Evolutionary conservation across 1,140 invertebrate genomes (phyloP).

Genomic region (Philopotamus ludificatus): DNA sequence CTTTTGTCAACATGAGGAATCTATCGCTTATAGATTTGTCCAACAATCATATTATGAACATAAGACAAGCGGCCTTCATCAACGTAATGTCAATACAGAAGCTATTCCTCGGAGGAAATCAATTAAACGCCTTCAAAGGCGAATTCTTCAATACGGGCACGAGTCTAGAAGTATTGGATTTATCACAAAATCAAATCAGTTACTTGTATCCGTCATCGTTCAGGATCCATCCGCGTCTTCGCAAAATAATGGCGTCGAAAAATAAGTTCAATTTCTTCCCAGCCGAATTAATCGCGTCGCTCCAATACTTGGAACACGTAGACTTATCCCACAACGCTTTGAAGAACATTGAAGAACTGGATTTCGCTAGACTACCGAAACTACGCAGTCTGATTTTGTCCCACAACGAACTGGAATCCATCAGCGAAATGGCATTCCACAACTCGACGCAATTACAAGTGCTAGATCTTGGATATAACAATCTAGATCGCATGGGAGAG

Average conservation of each 20-base stretch:
- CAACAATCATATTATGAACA: slow-evolving; percentile 72
- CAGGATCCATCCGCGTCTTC: slow-evolving; percentile 73
- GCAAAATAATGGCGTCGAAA: slow-evolving; percentile 64
- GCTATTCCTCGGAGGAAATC: slow-evolving; percentile 68
- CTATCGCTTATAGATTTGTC: slow-evolving; percentile 71
- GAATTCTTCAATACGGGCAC: slow-evolving; percentile 75
- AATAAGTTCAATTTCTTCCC: slow-evolving; percentile 83
- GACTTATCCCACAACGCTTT: slow-evolving; percentile 76
- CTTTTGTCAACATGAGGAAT: slow-evolving; percentile 72
- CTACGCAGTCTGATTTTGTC: slow-evolving; percentile 68
- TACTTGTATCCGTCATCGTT: slow-evolving; percentile 81
- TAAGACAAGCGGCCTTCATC: slow-evolving; percentile 67
- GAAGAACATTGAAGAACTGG: slow-evolving; percentile 75
- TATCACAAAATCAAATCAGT: slow-evolving; percentile 73
- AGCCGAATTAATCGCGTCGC: slow-evolving; percentile 71
- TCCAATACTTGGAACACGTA: slow-evolving; percentile 72
- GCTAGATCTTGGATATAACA: slow-evolving; percentile 75
- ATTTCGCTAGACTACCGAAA: slow-evolving; percentile 77
- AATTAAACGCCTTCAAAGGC: slow-evolving; percentile 73
- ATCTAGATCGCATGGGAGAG: slow-evolving; percentile 72
- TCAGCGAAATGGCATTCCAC: slow-evolving; percentile 84
- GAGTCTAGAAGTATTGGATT: slow-evolving; percentile 69
- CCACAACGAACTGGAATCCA: slow-evolving; percentile 73
- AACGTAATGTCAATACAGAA: slow-evolving; percentile 68
- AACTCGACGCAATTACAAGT: slow-evolving; percentile 85